These are phyloP conservation scores for Prionailurus viverrinus DNA, from an alignment of 2,113 vertebrate species.

Conservation along the genomic window DNA sequence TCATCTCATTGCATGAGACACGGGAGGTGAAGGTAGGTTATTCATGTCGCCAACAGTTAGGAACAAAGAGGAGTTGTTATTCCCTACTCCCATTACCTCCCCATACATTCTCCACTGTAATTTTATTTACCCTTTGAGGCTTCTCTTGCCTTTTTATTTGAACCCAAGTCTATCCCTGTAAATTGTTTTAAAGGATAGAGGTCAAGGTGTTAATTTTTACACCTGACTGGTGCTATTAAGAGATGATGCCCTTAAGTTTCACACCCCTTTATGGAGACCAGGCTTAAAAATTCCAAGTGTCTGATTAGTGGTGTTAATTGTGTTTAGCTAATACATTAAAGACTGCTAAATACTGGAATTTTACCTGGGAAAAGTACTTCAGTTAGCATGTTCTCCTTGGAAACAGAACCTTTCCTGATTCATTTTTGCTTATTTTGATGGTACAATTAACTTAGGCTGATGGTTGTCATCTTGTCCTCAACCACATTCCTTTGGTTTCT, in stretches of 20 bases:
- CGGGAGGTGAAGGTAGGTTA: not conserved
- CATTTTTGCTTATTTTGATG: not conserved
- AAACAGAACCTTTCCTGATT: not conserved
- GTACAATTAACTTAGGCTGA: not conserved
- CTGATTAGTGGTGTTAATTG: slow-evolving; percentile 41
- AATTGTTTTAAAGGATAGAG: not conserved
- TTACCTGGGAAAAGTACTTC: not conserved
- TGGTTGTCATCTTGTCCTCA: not conserved
- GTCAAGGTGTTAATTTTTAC: slow-evolving; percentile 37
- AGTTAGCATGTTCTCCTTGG: not conserved
- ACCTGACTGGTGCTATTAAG: not conserved
- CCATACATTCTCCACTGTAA: not conserved
- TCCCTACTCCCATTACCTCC: accelerated
- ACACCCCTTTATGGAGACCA: slow-evolving; percentile 31
- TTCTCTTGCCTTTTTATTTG: slow-evolving; percentile 17
- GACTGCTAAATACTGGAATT: not conserved
- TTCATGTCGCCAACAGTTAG: not conserved
- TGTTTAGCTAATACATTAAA: not conserved
- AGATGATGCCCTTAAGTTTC: not conserved
- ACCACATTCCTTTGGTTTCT: not conserved
- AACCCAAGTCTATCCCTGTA: not conserved
- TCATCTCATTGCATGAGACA: not conserved
- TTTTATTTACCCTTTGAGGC: not conserved
- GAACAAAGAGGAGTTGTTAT: not conserved
- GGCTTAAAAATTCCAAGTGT: not conserved